Percentiles rank a stretch among this genome's conserved stretches.
Evolutionary conservation across 1,140 invertebrate species (phyloP).

Genomic region (Trichoplusia ni): DNA sequence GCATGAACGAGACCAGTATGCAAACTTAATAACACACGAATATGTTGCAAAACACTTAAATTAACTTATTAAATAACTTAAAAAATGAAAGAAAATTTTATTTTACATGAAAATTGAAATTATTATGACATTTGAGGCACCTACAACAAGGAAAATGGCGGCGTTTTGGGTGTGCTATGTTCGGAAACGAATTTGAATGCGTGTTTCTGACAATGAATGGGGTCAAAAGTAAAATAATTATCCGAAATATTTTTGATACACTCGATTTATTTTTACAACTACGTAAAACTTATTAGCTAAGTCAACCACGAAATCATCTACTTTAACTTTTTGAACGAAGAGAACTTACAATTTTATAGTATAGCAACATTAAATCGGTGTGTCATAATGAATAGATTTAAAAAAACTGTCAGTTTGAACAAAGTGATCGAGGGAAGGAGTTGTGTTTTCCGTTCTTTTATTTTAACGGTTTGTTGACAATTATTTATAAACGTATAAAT

Average conservation of each 20-base stretch:
- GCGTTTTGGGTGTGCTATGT: slow-evolving; percentile 43
- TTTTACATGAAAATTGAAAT: slow-evolving; percentile 68
- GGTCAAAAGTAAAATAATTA: not conserved
- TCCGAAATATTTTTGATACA: too few relatives aligned
- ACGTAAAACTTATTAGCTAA: too few relatives aligned
- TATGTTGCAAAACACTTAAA: slow-evolving; percentile 31
- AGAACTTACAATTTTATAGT: too few relatives aligned
- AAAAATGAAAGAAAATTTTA: slow-evolving; percentile 72
- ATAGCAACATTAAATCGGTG: not conserved
- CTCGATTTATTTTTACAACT: too few relatives aligned
- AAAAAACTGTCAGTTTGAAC: slow-evolving; percentile 62
- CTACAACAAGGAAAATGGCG: slow-evolving; percentile 81
- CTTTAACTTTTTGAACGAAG: too few relatives aligned
- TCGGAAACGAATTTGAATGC: slow-evolving; percentile 19
- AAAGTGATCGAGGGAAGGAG: slow-evolving; percentile 46
- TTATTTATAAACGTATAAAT: slow-evolving; percentile 45
- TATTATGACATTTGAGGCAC: slow-evolving; percentile 81
- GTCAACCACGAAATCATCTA: too few relatives aligned
- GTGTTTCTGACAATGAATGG: slow-evolving; percentile 4
- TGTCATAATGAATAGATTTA: slow-evolving; percentile 18
- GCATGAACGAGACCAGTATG: slow-evolving; percentile 30
- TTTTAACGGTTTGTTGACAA: slow-evolving; percentile 76
- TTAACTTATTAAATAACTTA: slow-evolving; percentile 50
- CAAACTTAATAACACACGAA: slow-evolving; percentile 50
- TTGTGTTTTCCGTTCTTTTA: slow-evolving; percentile 48